phyloP scores from a whole-genome alignment of 2,888 invertebrate species.

The Rhingia rostrata region DNA sequence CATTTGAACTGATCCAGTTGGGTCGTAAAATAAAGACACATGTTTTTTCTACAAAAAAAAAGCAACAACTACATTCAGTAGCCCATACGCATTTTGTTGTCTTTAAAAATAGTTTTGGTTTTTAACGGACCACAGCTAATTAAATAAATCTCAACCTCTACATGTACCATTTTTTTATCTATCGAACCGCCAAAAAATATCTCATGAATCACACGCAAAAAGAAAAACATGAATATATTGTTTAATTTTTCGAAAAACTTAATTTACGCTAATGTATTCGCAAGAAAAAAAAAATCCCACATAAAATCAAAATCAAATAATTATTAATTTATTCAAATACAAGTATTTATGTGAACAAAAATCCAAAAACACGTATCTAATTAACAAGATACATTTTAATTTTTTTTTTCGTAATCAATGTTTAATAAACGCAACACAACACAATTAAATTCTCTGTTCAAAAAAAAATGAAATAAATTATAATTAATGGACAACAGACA shows the following conservation, averaged over 20 bases:
- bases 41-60: conserved; percentile 39
- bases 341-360: not conserved
- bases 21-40: conserved; percentile 35
- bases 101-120: conserved; percentile 21
- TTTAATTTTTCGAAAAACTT: not conserved
- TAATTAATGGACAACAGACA: conserved; percentile 21
- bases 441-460: conserved; percentile 11
- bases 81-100: conserved; percentile 20
- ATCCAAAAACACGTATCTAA: conserved; percentile 1
- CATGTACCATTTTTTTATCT: conserved; percentile 47
- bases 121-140: conserved; percentile 13
- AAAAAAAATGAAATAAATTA: conserved; percentile 7
- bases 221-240: not conserved
- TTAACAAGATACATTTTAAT: conserved; percentile 20
- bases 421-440: conserved; percentile 32
- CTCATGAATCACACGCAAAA: not conserved
- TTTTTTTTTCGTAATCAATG: conserved; percentile 29
- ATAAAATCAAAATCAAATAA: conserved; percentile 45
- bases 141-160: conserved; percentile 29
- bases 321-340: conserved; percentile 50
- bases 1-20: not conserved
- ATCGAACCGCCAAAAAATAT: conserved; percentile 7
- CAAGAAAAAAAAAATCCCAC: conserved; percentile 50
- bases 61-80: conserved; percentile 40
- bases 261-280: conserved; percentile 44